A percentile compares a stretch with the other conserved stretches of the same genome.
Conservation (phyloP, 2,888 invertebrate genomes). For the Leucoptera coffeella region DNA sequence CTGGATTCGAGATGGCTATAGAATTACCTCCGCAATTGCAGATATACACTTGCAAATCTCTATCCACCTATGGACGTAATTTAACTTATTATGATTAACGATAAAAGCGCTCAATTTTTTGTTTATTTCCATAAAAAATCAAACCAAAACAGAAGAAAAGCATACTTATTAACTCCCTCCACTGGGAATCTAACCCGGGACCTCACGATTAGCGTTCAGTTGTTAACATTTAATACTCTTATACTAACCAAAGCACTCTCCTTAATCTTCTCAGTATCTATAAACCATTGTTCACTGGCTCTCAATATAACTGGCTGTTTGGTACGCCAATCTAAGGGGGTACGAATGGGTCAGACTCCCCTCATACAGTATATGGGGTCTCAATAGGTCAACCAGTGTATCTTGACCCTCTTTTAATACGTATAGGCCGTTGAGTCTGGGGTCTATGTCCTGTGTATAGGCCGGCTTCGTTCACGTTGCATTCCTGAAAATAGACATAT, state of each 20-base stretch:
- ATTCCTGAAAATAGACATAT: conserved; percentile 45
- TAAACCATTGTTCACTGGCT: conserved; percentile 96
- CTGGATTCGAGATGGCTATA: no score
- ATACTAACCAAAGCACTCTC: conserved; percentile 61
- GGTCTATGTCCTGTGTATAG: conserved; percentile 57
- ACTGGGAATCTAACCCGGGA: no score
- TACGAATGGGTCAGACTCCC: conserved; percentile 77
- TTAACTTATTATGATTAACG: no score
- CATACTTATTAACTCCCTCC: no score
- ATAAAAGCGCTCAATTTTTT: no score
- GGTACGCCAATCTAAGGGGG: conserved; percentile 97
- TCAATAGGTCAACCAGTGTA: conserved; percentile 55
- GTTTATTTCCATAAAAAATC: no score
- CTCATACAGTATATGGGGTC: conserved; percentile 52
- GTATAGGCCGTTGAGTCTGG: conserved; percentile 56
- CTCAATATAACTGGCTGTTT: conserved; percentile 88
- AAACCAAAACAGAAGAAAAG: no score
- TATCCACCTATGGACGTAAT: no score
- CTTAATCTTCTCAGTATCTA: conserved; percentile 76
- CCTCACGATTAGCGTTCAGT: no score
- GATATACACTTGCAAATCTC: no score
- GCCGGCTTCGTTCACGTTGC: conserved; percentile 79
- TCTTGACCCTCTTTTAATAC: conserved; percentile 69
- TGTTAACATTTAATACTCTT: no score
- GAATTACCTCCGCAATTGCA: no score